Evolutionary conservation across 2,888 invertebrate genomes (phyloP).

Genomic region (Toxonevra muliebris): DNA sequence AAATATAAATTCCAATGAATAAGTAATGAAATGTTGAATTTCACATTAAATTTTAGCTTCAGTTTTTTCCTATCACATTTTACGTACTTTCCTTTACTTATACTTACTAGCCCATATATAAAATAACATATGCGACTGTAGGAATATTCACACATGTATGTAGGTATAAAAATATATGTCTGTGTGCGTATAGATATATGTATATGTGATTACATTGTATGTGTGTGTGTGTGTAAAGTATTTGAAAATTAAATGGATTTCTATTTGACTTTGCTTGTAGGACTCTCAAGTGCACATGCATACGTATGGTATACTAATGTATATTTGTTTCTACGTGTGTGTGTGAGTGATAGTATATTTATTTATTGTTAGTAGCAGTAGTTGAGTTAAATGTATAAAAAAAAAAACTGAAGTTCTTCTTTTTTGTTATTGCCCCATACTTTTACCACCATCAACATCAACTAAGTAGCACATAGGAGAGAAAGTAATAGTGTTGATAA

Average conservation of each 20-base stretch:
- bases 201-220: not conserved
- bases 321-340: too few species aligned
- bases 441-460: too few species aligned
- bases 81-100: not conserved
- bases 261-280: conserved; percentile 32
- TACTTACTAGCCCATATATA: not conserved
- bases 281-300: too few species aligned
- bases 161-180: not conserved
- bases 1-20: conserved; percentile 17
- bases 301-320: too few species aligned
- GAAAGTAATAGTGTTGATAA: too few species aligned
- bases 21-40: conserved; percentile 29
- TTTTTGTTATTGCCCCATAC: too few species aligned
- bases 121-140: too few species aligned
- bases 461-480: too few species aligned
- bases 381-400: too few species aligned
- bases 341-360: too few species aligned
- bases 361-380: too few species aligned
- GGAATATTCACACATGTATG: not conserved
- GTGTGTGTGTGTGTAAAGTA: not conserved
- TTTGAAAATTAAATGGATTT: conserved; percentile 32
- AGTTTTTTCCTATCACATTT: not conserved
- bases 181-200: conserved; percentile 3
- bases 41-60: conserved; percentile 25
- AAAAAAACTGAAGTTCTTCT: too few species aligned